These are phyloP conservation scores for Trematocara stigmaticum DNA, from an alignment of 2,113 vertebrate genomes.

Conservation along the genomic window DNA sequence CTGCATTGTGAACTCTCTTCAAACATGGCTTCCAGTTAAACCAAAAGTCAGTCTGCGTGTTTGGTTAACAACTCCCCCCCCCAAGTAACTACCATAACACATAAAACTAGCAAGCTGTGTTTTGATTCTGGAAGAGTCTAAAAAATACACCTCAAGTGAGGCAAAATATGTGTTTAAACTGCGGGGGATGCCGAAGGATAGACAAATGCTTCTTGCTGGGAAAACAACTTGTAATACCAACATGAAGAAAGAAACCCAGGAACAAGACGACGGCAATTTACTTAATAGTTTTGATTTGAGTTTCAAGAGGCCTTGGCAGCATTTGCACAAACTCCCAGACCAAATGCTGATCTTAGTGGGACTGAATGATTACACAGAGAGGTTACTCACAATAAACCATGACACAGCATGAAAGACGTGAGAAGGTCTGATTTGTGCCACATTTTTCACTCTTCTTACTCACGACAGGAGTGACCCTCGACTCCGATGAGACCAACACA, in stretches of 20 bases:
- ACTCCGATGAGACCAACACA: not conserved
- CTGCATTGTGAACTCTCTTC: not conserved
- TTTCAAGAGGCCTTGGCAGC: slow-evolving; percentile 23
- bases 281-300: slow-evolving; percentile 13
- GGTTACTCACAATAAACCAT: not conserved
- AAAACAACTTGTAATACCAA: not conserved
- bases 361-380: not conserved
- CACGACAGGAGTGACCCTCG: not conserved
- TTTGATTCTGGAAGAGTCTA: not conserved
- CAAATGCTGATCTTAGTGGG: not conserved
- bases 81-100: not conserved
- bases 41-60: not conserved
- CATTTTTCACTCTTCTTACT: not conserved
- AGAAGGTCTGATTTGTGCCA: not conserved
- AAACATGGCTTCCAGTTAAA: not conserved
- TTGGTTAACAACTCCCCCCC: not conserved
- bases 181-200: not conserved
- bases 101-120: not conserved
- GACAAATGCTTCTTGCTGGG: not conserved
- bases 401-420: not conserved
- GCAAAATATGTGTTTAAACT: not conserved
- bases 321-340: not conserved
- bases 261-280: slow-evolving; percentile 18
- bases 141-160: not conserved
- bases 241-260: not conserved